phyloP scores from a whole-genome alignment of 2,797 vertebrate species.

The Falco cherrug region DNA sequence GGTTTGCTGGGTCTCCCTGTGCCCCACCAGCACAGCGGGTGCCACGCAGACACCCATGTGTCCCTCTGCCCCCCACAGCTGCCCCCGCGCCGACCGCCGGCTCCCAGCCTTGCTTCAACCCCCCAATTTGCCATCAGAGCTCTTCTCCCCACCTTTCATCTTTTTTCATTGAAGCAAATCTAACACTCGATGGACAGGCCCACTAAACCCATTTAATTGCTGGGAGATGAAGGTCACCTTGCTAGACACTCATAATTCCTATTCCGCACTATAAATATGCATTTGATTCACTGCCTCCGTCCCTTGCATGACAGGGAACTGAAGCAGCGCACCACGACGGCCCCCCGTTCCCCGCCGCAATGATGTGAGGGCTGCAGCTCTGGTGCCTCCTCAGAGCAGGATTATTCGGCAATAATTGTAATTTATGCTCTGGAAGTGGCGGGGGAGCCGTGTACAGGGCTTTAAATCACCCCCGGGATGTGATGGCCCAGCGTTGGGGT shows the following conservation, averaged over 20 bases:
- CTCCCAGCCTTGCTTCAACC: neutral
- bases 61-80: neutral
- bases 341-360: neutral
- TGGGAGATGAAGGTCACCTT: slow-evolving; percentile 50
- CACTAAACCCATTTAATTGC: neutral
- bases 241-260: slow-evolving; percentile 7
- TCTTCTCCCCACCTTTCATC: neutral
- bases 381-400: neutral
- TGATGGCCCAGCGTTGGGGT: rapidly evolving
- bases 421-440: neutral
- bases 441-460: rapidly evolving
- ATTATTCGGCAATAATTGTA: neutral
- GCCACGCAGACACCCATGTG: too few species aligned
- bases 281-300: slow-evolving; percentile 41
- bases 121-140: rapidly evolving
- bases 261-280: slow-evolving; percentile 24
- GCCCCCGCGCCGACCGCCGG: rapidly evolving
- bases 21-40: neutral
- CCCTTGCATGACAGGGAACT: neutral
- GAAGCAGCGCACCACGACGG: neutral
- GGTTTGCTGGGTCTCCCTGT: rapidly evolving
- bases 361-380: neutral
- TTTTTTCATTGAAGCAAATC: neutral
- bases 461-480: neutral
- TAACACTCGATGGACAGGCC: neutral